Base-by-base conservation (phyloP, 2,797 vertebrate genomes). In the Sternarchorhynchus goeldii region DNA sequence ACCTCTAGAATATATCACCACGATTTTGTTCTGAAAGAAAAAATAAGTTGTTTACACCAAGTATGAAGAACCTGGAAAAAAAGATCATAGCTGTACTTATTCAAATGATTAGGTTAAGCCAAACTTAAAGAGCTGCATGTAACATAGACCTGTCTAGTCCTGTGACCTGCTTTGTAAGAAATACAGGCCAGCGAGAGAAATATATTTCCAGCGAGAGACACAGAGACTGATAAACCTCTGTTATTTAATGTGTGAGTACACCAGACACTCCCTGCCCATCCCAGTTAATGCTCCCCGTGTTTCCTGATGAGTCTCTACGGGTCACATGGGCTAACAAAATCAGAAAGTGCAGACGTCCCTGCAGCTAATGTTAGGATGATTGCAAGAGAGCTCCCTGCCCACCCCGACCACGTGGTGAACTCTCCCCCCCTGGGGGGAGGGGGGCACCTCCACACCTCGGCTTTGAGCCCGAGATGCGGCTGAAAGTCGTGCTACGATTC, bases 91-190 rank as follows among this genome's bases (percentile, higher is more conserved):
- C 10, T 36, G 50, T 56, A 63, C 39, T 71, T 12, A 71, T 41
- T 6, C 57, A 53, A 62, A 70, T 45, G 2, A 21, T 66, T 78
- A 25, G 32, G 45, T 59, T 78, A 58, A 39, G 55, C 71, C 57
- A 74, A 73, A 76, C 14, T 36, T 85, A 82, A 89, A 86, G 84
- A 78, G 72, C 74, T 64, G 81, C 76, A 66, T 81, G 77, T 66
- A 58, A 18, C 55, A 36, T 14, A 45, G 66, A 73, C 8, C 14
- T 5, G 34, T 66, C 67, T 50, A 72, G 3, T 18, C 21, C 55
- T 62, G 20, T 31, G 76, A 25, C 45, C 50, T 64, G 45, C 45
- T 41, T 20, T 17, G 64, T 65, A 50, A 72, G 14, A 77, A 18
- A 29, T 50, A 50, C n/a, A 50, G 5, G 3, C 1, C 25, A 25